Evolutionary conservation across 2,113 vertebrate species (phyloP), one percentile per base, ranked within the genome.

Genomic region (Aphyosemion australe): DNA sequence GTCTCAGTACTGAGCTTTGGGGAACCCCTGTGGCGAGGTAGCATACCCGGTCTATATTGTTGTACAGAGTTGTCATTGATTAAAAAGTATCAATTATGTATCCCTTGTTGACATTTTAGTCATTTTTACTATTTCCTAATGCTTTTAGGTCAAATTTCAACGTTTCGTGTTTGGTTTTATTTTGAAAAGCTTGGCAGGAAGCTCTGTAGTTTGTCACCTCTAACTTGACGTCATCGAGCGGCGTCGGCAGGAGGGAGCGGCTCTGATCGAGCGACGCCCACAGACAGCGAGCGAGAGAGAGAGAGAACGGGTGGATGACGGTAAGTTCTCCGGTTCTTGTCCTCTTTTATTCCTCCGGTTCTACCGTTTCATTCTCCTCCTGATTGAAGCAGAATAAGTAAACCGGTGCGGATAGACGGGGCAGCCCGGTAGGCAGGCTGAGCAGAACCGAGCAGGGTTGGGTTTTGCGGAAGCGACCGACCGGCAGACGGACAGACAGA

Each of bases 401-500:
- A 9, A 19, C n/a, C 43, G 56, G 73, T 5, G 56, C 42, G 8
- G 54, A 5, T 42, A 14, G 54, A 4, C 12, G 3, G 5, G 8
- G 1, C 8, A 3, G 48, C 5, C 34, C 6, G 2, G 52, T 31
- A 18, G 64, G 13, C 72, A 68, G 84, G 72, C 82, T 69, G 80
- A 31, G 34, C 53, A 11, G 80, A 75, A 43, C 62, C 46, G 64
- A 31, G 73, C 71, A 52, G 80, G 78, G 86, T 18, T 74, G 69
- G 88, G 80, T 90, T n/a, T 88, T 90, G 88, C 87, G 88, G 88
- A 90, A 90, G 88, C 87, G 76, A 76, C 51, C 83, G 81, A 68
- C 74, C 65, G 81, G 65, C 55, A 75, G 79, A 82, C 74, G 52
- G 69, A 80, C 57, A 37, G 77, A 74, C 79, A 70, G 77, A 74